phyloP scores from a whole-genome alignment of 2,113 vertebrate genomes.

The Neopipo cinnamomea region DNA sequence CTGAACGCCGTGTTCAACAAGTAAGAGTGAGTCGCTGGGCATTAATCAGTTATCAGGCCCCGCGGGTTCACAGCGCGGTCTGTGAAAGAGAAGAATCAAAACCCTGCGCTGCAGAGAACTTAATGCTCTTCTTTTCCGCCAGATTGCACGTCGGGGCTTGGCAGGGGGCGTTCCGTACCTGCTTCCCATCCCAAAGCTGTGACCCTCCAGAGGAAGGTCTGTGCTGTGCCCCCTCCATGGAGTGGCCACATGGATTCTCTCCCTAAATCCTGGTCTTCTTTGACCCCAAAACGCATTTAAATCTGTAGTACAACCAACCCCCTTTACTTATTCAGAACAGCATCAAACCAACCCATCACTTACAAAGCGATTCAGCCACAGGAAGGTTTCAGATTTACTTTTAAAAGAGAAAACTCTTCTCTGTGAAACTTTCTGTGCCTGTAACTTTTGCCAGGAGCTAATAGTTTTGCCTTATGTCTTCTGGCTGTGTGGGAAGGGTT shows the following conservation, averaged over 20 bases:
- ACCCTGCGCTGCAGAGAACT: rapidly evolving
- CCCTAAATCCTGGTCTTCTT: rapidly evolving
- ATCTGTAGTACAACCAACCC: rapidly evolving
- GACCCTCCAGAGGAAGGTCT: neutral
- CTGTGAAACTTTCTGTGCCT: neutral
- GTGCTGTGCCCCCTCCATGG: neutral
- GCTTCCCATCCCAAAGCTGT: neutral
- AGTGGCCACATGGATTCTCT: rapidly evolving
- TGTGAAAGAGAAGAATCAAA: neutral
- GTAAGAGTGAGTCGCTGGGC: conserved; percentile 69
- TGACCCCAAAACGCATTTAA: neutral
- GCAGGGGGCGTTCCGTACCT: rapidly evolving
- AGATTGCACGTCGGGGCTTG: rapidly evolving
- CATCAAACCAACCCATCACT: neutral
- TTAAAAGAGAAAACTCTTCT: neutral
- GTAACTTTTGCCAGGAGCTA: neutral
- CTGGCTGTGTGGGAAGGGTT: neutral
- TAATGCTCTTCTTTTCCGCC: neutral
- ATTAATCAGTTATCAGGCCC: rapidly evolving
- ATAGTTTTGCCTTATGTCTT: neutral
- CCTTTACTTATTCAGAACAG: neutral
- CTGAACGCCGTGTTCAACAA: conserved; percentile 96
- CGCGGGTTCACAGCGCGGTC: rapidly evolving
- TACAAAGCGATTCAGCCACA: neutral
- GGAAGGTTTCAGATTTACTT: neutral